phyloP scores from a whole-genome alignment of 2,797 vertebrate species.

The Eupleurogrammus muticus region DNA sequence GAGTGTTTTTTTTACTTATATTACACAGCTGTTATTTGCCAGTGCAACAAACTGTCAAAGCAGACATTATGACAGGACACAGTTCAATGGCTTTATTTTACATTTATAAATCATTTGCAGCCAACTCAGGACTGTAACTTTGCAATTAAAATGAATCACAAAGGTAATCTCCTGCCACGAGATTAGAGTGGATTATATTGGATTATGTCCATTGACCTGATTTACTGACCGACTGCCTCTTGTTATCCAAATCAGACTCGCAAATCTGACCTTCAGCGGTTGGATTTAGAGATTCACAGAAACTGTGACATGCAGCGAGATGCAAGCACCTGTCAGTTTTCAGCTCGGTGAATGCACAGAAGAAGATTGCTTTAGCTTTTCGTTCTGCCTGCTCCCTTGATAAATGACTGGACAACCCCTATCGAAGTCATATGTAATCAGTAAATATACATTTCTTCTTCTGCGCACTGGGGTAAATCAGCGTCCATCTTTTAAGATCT shows the following conservation, averaged over 20 bases:
- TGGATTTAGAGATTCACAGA: conserved; percentile 50
- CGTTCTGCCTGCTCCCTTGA: neutral
- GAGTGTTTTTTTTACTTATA: neutral
- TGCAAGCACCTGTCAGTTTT: conserved; percentile 30
- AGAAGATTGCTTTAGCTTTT: conserved; percentile 23
- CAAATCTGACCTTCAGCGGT: conserved; percentile 64
- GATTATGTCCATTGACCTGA: conserved; percentile 79
- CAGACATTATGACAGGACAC: conserved; percentile 19
- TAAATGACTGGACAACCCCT: neutral
- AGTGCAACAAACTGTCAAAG: conserved; percentile 1
- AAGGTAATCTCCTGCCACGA: conserved; percentile 68
- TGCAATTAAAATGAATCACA: conserved; percentile 75
- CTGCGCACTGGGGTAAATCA: conserved; percentile 56
- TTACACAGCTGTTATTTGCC: neutral
- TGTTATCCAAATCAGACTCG: conserved; percentile 67
- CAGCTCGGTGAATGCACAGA: neutral
- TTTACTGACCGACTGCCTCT: conserved; percentile 73
- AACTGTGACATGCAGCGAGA: conserved; percentile 22
- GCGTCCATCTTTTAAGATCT: conserved; percentile 52
- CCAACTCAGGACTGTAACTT: conserved; percentile 70
- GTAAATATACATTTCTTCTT: conserved; percentile 30
- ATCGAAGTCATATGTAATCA: conserved; percentile 27
- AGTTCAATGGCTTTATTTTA: conserved; percentile 24
- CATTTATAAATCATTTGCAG: conserved; percentile 45
- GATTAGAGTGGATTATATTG: conserved; percentile 80